Evolutionary conservation across 2,888 invertebrate genomes (phyloP), one percentile per base, ranked within the genome.

Genomic region (Calliscelio sp.): DNA sequence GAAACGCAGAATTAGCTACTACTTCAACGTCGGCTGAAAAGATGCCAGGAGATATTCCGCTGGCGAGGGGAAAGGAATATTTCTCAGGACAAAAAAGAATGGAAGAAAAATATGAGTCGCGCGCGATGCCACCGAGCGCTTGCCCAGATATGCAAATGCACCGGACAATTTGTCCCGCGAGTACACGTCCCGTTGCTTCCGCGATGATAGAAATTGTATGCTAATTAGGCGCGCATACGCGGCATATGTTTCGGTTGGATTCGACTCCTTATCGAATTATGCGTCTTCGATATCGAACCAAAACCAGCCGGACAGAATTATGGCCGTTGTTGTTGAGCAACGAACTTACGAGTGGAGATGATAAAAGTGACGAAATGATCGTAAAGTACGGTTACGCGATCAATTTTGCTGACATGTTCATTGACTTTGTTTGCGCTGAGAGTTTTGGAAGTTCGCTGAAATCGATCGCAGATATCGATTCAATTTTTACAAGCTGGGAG

Each of bases 191-290:
- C 49, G 53, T 51, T 70, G 75, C 81, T 86, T 86, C 81, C 75
- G 87, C 87, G 86, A 87, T 88, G 89, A 90, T 89, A 88, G 90
- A 90, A 90, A 90, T 90, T 90, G 90, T 90, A 90, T 90, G 91
- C 87, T 91, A 90, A 90, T 90, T 89, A 89, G 87, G 87, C 25
- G 51, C 55, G 35, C 55, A 65, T 53, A 18, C 28, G 25, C 55
- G 41, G 16, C 22, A n/a, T 46, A 16, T 0, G 44, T 79, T 79
- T 79, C 24, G 68, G 61, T 22, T 35, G 25, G 22, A 22, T 44
- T 63, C 55, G 55, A 35, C 35, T 71, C n/a, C 66, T 80, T 80
- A 80, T 80, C 80, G 80, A 73, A 66, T 80, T 59, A 49, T 74
- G 73, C 73, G 73, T 74, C 66, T 57, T n/a, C 49, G 49, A 65